A percentile compares a stretch with the other conserved stretches of the same genome.
These are phyloP conservation scores for Liparis tanakae DNA, from an alignment of 2,797 vertebrate species.

Conservation along the genomic window DNA sequence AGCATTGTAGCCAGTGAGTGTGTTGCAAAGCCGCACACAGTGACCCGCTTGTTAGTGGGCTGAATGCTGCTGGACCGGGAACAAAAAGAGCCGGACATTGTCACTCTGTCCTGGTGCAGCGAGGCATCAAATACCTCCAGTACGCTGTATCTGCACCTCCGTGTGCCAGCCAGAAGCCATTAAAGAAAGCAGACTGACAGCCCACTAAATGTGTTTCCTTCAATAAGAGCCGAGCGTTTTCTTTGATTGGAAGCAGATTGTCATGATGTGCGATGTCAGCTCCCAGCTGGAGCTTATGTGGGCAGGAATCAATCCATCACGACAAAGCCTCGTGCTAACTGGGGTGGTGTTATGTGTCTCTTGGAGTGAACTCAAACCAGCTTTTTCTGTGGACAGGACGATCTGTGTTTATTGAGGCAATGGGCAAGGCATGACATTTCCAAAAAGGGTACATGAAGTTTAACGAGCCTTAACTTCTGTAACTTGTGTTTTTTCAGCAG, in stretches of 20 bases:
- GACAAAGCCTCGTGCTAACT: conserved; percentile 16
- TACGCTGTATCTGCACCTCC: conserved; percentile 58
- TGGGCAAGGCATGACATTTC: not conserved
- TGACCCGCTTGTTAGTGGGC: conserved; percentile 70
- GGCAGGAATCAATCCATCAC: conserved; percentile 36
- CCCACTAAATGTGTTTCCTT: conserved; percentile 29
- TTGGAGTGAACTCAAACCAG: conserved; percentile 1
- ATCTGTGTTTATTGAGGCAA: not conserved
- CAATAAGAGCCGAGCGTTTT: conserved; percentile 14
- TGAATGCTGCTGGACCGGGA: conserved; percentile 61
- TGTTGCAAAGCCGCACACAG: conserved; percentile 65
- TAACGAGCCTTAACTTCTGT: not conserved
- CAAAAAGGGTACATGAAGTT: not conserved
- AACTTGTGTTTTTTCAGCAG: conserved; percentile 57
- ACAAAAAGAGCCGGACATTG: conserved; percentile 75
- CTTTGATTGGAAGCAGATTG: conserved; percentile 49
- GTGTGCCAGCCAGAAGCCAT: conserved; percentile 29
- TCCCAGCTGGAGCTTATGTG: conserved; percentile 22
- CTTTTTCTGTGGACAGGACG: not conserved
- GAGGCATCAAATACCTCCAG: conserved; percentile 71
- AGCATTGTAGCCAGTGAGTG: conserved; percentile 56
- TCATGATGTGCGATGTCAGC: conserved; percentile 19
- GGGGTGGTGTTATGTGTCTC: conserved; percentile 6
- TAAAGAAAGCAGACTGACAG: conserved; percentile 36
- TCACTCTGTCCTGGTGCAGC: conserved; percentile 76